Evolutionary conservation across 1,140 invertebrate genomes (phyloP), one percentile per base, ranked within the genome.

Genomic region (Drosophila funebris): DNA sequence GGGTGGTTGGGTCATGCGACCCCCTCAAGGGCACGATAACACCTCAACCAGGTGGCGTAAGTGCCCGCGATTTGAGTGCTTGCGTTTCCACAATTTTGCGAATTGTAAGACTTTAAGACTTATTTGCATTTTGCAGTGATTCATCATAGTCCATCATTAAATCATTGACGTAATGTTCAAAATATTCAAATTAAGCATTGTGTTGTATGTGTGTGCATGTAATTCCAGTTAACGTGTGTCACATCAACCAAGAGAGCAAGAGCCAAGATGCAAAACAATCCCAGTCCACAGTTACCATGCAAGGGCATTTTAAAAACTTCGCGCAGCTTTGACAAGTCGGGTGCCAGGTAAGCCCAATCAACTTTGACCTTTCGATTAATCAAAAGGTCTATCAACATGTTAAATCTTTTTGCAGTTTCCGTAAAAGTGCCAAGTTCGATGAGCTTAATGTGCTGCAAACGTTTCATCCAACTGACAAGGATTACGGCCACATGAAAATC

Each of bases 401-500:
- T 50, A 1, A 13, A 7, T 43, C 14, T 39, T 3, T 11, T 22
- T 50, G 91, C 90, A 87, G 95, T 94, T 92, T 94, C 94, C 85
- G 93, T 92, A 68, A 97, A 96, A 93, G 95, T 95, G 92, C 97
- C 97, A 92, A 98, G 94, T 99, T 98, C 94, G 99, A 99, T 93
- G 98, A 99, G 94, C 98, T 99, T 95, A 99, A 99, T 93, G 99
- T 99, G 71, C 94, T 99, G 79, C 98, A 98, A 62, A 99, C 99
- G 3, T 95, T 98, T 87, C 99, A 99, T 94, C 99, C 99, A 37
- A 93, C 96, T 24, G 98, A 98, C 91, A 99, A 99, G 93, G 98
- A 99, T 93, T 99, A 99, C 93, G 99, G 99, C 7, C 98, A 99
- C 90, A 99, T 99, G 98, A 99, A 99, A 94, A 98, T 99, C 60